phyloP scores from a whole-genome alignment of 2,113 vertebrate genomes.

The Petrocephalus microphthalmus region DNA sequence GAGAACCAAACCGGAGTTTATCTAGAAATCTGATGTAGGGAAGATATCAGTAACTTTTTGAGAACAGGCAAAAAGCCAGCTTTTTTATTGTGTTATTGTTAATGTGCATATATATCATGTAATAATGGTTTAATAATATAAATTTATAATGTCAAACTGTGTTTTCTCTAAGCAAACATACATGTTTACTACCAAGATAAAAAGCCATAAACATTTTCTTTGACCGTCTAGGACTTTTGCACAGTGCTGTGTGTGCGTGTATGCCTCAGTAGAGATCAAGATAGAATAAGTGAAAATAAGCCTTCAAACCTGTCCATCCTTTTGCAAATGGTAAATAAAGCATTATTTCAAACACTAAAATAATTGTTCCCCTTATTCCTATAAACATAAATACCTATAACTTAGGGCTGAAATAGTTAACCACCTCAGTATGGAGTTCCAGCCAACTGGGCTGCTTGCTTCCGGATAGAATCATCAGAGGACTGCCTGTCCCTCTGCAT shows the following conservation, averaged over 20 bases:
- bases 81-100: background rate
- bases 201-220: background rate
- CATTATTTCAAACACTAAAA: background rate
- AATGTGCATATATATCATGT: background rate
- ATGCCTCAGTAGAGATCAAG: background rate
- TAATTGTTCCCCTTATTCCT: background rate
- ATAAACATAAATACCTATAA: background rate
- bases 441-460: background rate
- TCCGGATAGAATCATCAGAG: background rate
- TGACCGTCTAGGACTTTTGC: background rate
- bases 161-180: background rate
- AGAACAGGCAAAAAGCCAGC: background rate
- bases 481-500: too few relatives aligned
- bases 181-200: background rate
- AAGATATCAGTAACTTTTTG: too few relatives aligned
- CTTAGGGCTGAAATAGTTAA: slow-evolving; percentile 7
- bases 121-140: too few relatives aligned
- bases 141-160: background rate
- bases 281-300: background rate
- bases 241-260: background rate
- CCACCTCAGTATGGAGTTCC: background rate
- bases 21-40: background rate
- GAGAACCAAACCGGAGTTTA: background rate
- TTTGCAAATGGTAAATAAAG: background rate
- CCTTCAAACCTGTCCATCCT: background rate